phyloP scores from a whole-genome alignment of 37 sponge, comb jelly and placozoan species.

The Haliclona indistincta region DNA sequence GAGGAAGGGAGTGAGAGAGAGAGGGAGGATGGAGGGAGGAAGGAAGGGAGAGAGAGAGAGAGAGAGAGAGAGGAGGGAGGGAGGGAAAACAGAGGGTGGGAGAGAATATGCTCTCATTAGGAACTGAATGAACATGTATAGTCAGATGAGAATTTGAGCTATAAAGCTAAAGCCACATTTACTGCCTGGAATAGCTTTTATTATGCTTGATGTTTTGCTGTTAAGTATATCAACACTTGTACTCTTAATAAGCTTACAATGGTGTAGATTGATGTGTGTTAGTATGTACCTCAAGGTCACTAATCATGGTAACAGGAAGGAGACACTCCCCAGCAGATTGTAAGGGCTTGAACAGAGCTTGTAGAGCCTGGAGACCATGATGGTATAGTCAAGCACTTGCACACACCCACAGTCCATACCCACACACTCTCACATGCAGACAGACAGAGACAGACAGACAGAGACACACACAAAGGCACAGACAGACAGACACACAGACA shows the following conservation, averaged over 20 bases:
- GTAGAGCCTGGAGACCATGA: constrained; percentile 27
- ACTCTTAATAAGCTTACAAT: too few species aligned
- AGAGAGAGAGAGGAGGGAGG: constrained; percentile 2
- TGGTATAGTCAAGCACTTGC: too few species aligned
- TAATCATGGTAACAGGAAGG: neutral
- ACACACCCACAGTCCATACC: too few species aligned
- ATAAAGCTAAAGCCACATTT: too few species aligned
- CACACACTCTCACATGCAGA: too few species aligned
- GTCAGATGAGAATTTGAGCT: too few species aligned
- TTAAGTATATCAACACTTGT: too few species aligned
- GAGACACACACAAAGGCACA: constrained; percentile 3
- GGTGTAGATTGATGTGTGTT: too few species aligned
- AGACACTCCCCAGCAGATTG: neutral
- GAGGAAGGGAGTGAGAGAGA: too few species aligned
- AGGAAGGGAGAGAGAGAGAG: constrained; percentile 9
- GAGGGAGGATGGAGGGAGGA: constrained; percentile 7
- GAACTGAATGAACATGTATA: neutral
- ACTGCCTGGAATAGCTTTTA: too few species aligned
- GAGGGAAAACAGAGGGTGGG: constrained; percentile 8
- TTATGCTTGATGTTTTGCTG: too few species aligned
- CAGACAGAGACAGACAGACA: neutral
- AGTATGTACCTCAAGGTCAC: constrained; percentile 3
- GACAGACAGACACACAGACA: too few species aligned
- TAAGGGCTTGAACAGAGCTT: constrained; percentile 44
- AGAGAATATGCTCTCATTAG: neutral